Percentiles rank a stretch among this genome's conserved stretches.
These are phyloP conservation scores for Boleophthalmus pectinirostris DNA, from an alignment of 2,113 vertebrate genomes.

Conservation along the genomic window DNA sequence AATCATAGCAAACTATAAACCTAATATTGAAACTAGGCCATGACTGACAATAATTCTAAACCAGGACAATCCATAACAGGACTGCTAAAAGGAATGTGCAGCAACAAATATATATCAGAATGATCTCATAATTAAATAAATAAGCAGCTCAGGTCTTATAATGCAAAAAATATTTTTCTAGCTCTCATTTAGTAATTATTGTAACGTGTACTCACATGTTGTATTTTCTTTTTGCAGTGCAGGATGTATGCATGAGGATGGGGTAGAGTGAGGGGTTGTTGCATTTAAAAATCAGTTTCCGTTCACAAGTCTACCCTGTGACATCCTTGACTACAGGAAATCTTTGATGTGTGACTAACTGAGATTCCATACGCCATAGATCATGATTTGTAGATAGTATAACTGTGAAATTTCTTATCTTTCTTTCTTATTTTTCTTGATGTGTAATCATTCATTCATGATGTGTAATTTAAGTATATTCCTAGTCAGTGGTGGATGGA, in stretches of 20 bases:
- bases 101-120: no score
- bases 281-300: neutral
- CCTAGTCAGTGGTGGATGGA: no score
- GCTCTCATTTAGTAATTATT: no score
- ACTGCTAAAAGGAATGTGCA: no score
- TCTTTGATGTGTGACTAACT: neutral
- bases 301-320: neutral
- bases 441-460: neutral
- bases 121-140: no score
- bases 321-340: conserved; percentile 22
- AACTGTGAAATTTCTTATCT: neutral
- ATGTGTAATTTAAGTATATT: neutral
- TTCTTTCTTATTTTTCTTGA: no score
- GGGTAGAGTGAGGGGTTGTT: neutral
- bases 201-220: neutral
- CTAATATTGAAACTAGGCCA: no score
- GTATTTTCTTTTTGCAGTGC: neutral
- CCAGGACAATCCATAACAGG: no score
- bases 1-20: no score
- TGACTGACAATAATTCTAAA: no score
- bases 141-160: no score
- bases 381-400: neutral
- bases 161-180: no score
- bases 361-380: neutral
- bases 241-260: conserved; percentile 6